phyloP scores from a whole-genome alignment of 1,140 invertebrate genomes.

The Bombyx mandarina region DNA sequence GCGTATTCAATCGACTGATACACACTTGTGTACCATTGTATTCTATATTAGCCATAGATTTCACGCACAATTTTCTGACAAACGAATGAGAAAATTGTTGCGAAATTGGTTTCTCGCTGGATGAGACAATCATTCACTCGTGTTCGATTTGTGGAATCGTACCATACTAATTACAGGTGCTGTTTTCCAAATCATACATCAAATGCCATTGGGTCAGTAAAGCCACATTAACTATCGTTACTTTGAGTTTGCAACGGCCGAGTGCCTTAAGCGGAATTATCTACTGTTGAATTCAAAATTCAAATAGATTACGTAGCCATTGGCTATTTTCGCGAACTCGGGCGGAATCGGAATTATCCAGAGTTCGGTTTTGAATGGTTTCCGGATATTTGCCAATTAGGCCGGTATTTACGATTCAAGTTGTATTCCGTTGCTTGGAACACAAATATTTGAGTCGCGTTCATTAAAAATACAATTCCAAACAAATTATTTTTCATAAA shows the following conservation, averaged over 20 bases:
- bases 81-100: too few relatives aligned
- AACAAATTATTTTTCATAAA: too few relatives aligned
- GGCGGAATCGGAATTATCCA: neutral
- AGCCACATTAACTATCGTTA: too few relatives aligned
- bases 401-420: conserved; percentile 9
- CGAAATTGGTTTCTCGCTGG: too few relatives aligned
- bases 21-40: conserved; percentile 5
- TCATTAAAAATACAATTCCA: too few relatives aligned
- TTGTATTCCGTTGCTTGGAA: neutral
- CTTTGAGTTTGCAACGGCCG: neutral
- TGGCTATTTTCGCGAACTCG: conserved; percentile 1
- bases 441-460: too few relatives aligned
- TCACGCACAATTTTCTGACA: neutral
- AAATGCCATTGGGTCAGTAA: too few relatives aligned
- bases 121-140: too few relatives aligned
- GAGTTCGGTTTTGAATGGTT: neutral
- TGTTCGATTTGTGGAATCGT: too few relatives aligned
- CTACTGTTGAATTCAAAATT: neutral
- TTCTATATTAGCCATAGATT: conserved; percentile 9
- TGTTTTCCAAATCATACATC: too few relatives aligned
- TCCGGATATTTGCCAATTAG: conserved; percentile 1
- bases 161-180: too few relatives aligned
- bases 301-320: neutral
- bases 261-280: conserved; percentile 1
- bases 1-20: conserved; percentile 26